These are phyloP conservation scores for Heliconius nattereri DNA, from an alignment of 1,140 invertebrate genomes.

Conservation along the genomic window DNA sequence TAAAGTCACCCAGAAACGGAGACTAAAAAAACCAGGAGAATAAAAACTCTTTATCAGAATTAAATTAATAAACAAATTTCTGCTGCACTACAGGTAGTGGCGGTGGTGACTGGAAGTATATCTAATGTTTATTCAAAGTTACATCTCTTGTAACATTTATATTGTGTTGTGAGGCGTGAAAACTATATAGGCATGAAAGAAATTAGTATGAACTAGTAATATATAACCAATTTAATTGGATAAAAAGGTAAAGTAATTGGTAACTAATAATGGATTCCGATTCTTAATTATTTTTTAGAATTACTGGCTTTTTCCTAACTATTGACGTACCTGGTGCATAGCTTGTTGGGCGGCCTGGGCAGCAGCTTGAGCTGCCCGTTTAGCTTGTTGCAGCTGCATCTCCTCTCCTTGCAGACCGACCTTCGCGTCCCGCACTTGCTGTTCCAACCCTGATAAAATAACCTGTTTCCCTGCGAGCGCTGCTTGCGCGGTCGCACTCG, in stretches of 20 bases:
- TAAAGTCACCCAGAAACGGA: no score
- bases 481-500: conserved; percentile 86
- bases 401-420: conserved; percentile 84
- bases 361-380: conserved; percentile 84
- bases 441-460: conserved; percentile 84
- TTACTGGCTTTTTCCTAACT: not conserved
- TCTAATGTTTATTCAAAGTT: not conserved
- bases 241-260: no score
- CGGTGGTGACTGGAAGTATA: no score
- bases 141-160: not conserved
- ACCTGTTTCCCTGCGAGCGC: conserved; percentile 86
- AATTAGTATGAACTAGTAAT: no score
- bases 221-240: no score
- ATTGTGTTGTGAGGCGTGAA: not conserved
- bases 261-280: no score
- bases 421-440: conserved; percentile 85
- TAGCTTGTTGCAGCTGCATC: conserved; percentile 85
- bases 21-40: no score
- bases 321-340: conserved; percentile 82
- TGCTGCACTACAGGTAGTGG: no score
- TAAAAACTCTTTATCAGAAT: no score
- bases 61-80: no score
- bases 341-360: conserved; percentile 85
- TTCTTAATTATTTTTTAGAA: no score
- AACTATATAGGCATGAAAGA: not conserved